phyloP scores from a whole-genome alignment of 2,888 invertebrate species.

The Hypercompe scribonia region DNA sequence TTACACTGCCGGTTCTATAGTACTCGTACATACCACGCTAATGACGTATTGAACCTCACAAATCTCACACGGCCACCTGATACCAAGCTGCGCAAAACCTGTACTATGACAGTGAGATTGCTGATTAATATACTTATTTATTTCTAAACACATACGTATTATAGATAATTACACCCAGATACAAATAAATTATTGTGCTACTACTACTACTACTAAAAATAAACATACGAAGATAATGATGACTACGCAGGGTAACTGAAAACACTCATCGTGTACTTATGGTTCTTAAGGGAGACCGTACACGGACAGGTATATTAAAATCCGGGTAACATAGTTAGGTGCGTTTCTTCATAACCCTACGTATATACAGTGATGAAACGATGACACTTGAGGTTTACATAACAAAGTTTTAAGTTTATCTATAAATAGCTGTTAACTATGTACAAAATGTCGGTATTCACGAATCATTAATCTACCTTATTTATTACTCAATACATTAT shows the following conservation, averaged over 20 bases:
- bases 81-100: no score
- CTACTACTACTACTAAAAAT: no score
- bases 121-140: no score
- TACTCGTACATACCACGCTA: not conserved
- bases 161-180: no score
- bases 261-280: no score
- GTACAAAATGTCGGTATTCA: conserved; percentile 6
- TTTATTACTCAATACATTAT: not conserved
- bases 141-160: no score
- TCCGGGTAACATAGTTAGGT: not conserved
- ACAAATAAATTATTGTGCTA: no score
- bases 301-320: not conserved
- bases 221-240: no score
- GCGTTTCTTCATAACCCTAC: not conserved
- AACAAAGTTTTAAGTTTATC: not conserved
- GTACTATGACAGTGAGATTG: no score
- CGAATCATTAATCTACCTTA: not conserved
- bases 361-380: not conserved
- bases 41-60: not conserved
- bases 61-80: no score
- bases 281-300: no score
- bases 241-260: no score
- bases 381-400: not conserved
- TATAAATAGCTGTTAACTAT: not conserved
- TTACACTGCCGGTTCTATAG: not conserved